These are phyloP conservation scores for Pararge aegeria DNA, from an alignment of 1,140 invertebrate species.

Conservation along the genomic window DNA sequence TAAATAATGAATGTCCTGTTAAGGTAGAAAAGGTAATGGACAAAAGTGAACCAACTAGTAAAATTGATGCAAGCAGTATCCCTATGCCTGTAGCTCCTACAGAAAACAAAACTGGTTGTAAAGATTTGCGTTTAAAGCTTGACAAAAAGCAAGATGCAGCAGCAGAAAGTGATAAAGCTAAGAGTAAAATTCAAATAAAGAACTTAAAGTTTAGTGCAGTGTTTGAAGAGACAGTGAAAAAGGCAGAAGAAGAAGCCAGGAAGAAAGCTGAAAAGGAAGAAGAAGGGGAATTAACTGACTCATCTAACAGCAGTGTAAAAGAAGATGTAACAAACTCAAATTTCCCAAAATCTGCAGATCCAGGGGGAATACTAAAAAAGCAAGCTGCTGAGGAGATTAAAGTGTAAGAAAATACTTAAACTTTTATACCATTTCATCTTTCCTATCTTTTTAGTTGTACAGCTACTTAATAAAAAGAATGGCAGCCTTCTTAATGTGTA, in stretches of 20 bases:
- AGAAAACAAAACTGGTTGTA: constrained; percentile 34
- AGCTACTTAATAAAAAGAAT: too few relatives aligned
- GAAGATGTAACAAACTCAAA: constrained; percentile 75
- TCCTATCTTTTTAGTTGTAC: too few relatives aligned
- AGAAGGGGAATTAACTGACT: constrained; percentile 83
- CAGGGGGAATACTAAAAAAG: constrained; percentile 73
- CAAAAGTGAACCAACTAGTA: constrained; percentile 15
- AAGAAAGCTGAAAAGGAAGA: constrained; percentile 82
- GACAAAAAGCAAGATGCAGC: constrained; percentile 48
- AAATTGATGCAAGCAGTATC: constrained; percentile 53
- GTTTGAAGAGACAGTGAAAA: constrained; percentile 83
- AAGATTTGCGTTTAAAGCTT: constrained; percentile 39
- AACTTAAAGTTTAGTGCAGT: constrained; percentile 84
- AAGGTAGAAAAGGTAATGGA: constrained; percentile 17
- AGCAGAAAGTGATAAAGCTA: constrained; percentile 61
- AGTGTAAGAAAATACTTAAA: constrained; percentile 46
- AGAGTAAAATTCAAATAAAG: constrained; percentile 81
- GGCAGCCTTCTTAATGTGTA: too few relatives aligned
- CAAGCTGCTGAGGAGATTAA: constrained; percentile 74
- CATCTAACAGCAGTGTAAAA: constrained; percentile 78
- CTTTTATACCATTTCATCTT: too few relatives aligned
- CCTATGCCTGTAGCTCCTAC: constrained; percentile 62
- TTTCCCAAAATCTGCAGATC: constrained; percentile 67
- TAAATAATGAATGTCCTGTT: not conserved
- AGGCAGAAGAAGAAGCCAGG: constrained; percentile 83